phyloP scores from a whole-genome alignment of 2,113 vertebrate genomes.

The Alectura lathami region DNA sequence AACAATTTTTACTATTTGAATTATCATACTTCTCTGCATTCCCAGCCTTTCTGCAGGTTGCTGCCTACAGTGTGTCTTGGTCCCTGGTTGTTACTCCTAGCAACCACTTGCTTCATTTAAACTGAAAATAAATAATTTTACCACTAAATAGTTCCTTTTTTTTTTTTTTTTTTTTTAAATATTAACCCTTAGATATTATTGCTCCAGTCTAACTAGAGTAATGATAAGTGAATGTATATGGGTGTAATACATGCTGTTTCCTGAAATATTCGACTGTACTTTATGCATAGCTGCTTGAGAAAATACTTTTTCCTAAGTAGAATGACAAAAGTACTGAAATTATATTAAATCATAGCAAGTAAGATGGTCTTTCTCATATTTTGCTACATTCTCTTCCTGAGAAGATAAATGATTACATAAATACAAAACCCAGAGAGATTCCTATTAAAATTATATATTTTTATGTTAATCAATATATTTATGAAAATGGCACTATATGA shows the following conservation, averaged over 20 bases:
- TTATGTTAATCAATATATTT: neutral
- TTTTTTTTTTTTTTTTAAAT: too few species aligned
- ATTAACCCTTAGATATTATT: neutral
- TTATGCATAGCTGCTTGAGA: neutral
- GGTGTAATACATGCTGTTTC: neutral
- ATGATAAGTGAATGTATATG: neutral
- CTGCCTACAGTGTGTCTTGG: neutral
- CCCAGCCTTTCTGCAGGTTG: neutral
- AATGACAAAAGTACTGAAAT: neutral
- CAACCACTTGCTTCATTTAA: slow-evolving; percentile 12
- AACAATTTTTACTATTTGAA: neutral
- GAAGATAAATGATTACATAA: neutral
- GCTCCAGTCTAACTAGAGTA: slow-evolving; percentile 10
- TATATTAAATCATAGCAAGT: neutral
- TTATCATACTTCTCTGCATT: neutral
- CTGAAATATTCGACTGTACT: neutral
- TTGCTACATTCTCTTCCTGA: neutral
- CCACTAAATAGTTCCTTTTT: neutral
- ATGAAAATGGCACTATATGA: neutral
- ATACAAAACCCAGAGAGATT: neutral
- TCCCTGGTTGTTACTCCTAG: neutral
- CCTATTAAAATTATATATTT: neutral
- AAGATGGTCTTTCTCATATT: neutral
- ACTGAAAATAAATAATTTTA: slow-evolving; percentile 15
- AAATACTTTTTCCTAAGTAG: slow-evolving; percentile 9